Evolutionary conservation across 2,797 vertebrate genomes (phyloP).

Genomic region (Pangasius krempfi): DNA sequence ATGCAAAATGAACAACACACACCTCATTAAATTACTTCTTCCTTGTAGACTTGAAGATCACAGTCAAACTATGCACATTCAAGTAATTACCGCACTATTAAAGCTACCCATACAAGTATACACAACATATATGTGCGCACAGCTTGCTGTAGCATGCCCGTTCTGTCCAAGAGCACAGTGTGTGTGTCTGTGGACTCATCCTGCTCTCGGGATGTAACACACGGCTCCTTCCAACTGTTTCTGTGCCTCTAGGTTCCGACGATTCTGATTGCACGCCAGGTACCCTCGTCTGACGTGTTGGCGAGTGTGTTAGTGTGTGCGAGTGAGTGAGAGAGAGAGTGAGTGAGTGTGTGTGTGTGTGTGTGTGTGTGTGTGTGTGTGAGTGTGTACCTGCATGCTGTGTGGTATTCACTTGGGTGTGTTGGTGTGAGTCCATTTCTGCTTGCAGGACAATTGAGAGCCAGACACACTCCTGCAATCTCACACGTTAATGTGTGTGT

Average conservation of each 20-base stretch:
- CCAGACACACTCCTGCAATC: conserved; percentile 33
- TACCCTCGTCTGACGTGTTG: conserved; percentile 80
- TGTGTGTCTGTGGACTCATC: conserved; percentile 49
- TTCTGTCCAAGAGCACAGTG: conserved; percentile 21
- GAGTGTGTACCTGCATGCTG: conserved; percentile 70
- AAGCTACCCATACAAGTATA: not conserved
- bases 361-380: conserved; percentile 25
- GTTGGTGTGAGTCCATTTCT: conserved; percentile 64
- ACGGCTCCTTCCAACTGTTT: conserved; percentile 78
- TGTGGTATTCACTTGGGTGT: conserved; percentile 73
- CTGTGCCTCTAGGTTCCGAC: conserved; percentile 95
- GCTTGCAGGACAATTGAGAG: conserved; percentile 52
- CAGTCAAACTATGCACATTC: not conserved
- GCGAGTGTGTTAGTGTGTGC: conserved; percentile 61
- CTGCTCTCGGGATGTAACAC: conserved; percentile 69
- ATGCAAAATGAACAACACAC: not conserved
- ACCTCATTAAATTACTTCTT: not conserved
- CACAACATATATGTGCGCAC: not conserved
- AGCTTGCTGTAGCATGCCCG: conserved; percentile 13
- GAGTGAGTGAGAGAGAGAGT: conserved; percentile 51
- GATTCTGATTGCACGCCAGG: conserved; percentile 98
- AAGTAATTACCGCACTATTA: not conserved
- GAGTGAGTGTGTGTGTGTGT: conserved; percentile 31
- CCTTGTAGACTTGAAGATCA: not conserved
- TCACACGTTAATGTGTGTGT: conserved; percentile 23